Evolutionary conservation across 2,113 vertebrate species (phyloP), one percentile per base, ranked within the genome.

Genomic region (Tychaedon coryphoeus): DNA sequence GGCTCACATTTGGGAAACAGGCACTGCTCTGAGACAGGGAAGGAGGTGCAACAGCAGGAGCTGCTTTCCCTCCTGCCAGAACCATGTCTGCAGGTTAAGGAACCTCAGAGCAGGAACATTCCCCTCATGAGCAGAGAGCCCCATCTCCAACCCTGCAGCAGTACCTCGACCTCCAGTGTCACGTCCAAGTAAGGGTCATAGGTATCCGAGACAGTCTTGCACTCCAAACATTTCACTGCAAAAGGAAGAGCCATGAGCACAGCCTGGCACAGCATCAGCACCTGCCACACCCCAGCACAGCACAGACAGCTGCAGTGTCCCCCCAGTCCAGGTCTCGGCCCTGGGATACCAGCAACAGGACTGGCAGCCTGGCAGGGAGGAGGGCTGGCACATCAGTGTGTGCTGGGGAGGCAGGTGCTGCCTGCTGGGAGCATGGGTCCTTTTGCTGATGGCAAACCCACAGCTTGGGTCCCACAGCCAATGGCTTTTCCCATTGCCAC

Each of bases 181-280:
- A 99, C 97, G 66, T 99, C 99, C 98, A 99, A 94, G 93, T 98
- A 99, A 29, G 99, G 99, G 81, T 99, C 99, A 0, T 99, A 99
- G 2, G 99, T 99, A 94, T 99, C 99, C 0, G 99, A 99, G 82
- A 99, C 99, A 43, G 98, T 99, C 98, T 98, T 99, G 97, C 99
- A 99, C 95, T 98, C 94, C 1, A 98, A 98, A 92, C 99, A 99
- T 93, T 99, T 99, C 92, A 99, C 99, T 99, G 98, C 64, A 96
- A 95, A 93, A 95, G 67, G 90, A 82, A 60, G 28, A 85, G 78
- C 26, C 28, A 7, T 91, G 65, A 73, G 62, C 51, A 43, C 56
- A 29, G 4, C 18, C 23, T 19, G 43, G 45, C 66, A 76, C 22
- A 69, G 36, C 9, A 38, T 6, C 36, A 9, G 12, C 56, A 33